Evolutionary conservation across 2,113 vertebrate species (phyloP).

Genomic region (Epinephelus moara): DNA sequence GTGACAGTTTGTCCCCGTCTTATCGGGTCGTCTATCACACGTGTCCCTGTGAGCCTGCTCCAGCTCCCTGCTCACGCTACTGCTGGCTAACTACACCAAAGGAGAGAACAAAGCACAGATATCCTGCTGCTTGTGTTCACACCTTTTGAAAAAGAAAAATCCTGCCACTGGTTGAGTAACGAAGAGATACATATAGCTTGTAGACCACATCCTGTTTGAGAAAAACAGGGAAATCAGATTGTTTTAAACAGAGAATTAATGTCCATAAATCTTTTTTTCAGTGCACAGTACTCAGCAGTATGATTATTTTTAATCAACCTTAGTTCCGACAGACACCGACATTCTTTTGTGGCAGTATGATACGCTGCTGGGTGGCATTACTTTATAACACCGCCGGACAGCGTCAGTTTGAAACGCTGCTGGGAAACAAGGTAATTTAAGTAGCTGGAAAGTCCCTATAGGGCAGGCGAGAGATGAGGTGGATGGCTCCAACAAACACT

Average conservation of each 20-base stretch:
- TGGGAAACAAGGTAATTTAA: too few species aligned
- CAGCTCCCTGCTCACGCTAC: conserved; percentile 1
- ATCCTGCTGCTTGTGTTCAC: conserved; percentile 45
- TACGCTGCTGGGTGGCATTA: too few species aligned
- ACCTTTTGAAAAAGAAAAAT: conserved; percentile 32
- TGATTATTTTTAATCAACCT: background rate
- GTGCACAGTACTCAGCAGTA: too few species aligned
- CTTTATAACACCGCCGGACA: too few species aligned
- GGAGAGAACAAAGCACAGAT: conserved; percentile 11
- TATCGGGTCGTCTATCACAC: conserved; percentile 61
- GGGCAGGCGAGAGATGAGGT: too few species aligned
- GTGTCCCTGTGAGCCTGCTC: conserved; percentile 35
- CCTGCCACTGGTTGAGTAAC: conserved; percentile 5
- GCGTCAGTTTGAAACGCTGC: too few species aligned
- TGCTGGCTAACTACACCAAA: conserved; percentile 13
- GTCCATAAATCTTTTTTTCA: conserved; percentile 10
- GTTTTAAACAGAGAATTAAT: background rate
- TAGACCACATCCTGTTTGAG: conserved; percentile 12
- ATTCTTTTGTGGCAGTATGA: too few species aligned
- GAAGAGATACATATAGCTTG: conserved; percentile 12
- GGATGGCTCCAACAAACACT: too few species aligned
- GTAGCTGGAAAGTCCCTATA: too few species aligned
- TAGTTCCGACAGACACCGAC: background rate
- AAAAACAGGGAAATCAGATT: background rate
- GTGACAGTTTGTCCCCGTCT: conserved; percentile 65